Percentiles rank a stretch among this genome's conserved stretches.
These are phyloP conservation scores for Hemiscyllium ocellatum DNA, from an alignment of 2,113 vertebrate genomes.

Conservation along the genomic window DNA sequence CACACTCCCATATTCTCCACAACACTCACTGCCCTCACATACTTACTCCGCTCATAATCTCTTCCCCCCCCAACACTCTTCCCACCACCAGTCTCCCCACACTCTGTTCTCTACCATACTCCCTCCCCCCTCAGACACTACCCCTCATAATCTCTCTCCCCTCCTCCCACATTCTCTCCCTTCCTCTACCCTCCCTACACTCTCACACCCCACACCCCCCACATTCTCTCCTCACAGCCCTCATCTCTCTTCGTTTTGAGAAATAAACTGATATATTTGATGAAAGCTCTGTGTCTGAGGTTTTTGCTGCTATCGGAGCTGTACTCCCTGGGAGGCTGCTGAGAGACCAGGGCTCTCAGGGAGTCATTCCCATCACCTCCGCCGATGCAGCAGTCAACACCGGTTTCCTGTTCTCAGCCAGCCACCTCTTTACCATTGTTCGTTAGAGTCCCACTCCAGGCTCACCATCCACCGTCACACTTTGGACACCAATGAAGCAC, in stretches of 20 bases:
- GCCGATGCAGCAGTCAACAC: too few species aligned
- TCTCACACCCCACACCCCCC: background rate
- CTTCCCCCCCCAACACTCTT: background rate
- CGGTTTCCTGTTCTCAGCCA: too few species aligned
- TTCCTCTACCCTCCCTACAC: too few species aligned
- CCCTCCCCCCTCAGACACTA: background rate
- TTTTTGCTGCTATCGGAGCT: background rate
- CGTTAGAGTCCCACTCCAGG: too few species aligned
- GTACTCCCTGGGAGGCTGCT: background rate
- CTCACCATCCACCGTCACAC: too few species aligned
- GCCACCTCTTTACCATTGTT: too few species aligned
- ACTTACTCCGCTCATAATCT: background rate
- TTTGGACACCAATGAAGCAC: too few species aligned
- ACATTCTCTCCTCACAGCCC: too few species aligned
- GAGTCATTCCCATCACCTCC: background rate
- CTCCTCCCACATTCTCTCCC: background rate
- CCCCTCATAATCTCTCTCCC: background rate
- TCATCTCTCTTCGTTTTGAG: too few species aligned
- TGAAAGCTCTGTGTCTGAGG: background rate
- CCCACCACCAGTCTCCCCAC: background rate
- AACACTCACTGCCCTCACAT: too few species aligned
- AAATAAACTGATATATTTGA: background rate
- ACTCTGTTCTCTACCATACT: background rate
- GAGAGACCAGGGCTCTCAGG: background rate
- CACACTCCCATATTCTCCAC: too few species aligned